These are phyloP conservation scores for Bruchidius siliquastri DNA, from an alignment of 2,888 invertebrate species.

Conservation along the genomic window DNA sequence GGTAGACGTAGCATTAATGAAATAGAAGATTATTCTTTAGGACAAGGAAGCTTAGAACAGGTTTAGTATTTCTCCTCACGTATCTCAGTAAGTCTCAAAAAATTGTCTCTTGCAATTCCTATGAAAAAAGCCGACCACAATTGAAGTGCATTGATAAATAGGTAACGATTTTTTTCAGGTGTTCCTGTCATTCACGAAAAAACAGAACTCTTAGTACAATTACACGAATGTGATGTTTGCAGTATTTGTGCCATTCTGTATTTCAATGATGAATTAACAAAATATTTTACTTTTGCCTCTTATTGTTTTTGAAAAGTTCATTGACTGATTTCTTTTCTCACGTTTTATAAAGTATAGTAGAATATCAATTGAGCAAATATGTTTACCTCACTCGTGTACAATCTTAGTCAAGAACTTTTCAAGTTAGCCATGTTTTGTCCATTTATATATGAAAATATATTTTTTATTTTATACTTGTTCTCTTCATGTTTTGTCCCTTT, in stretches of 20 bases:
- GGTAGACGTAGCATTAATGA: conserved; percentile 41
- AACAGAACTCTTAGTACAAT: conserved; percentile 33
- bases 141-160: too few relatives aligned
- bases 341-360: not conserved
- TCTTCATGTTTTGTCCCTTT: not conserved
- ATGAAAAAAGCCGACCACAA: too few relatives aligned
- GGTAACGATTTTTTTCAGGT: conserved; percentile 52
- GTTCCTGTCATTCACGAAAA: conserved; percentile 64
- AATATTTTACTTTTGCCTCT: not conserved
- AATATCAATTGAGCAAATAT: not conserved
- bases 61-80: conserved; percentile 25
- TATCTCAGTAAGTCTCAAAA: too few relatives aligned
- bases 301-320: not conserved
- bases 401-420: not conserved
- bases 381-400: not conserved
- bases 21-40: conserved; percentile 77
- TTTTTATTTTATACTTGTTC: not conserved
- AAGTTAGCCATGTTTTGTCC: not conserved
- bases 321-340: not conserved
- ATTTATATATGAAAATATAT: not conserved
- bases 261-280: not conserved
- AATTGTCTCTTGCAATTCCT: too few relatives aligned
- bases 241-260: not conserved
- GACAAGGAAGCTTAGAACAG: conserved; percentile 80
- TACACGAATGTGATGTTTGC: not conserved